These are phyloP conservation scores for Drosophila chauvacae DNA, from an alignment of 1,140 invertebrate species.

Conservation along the genomic window DNA sequence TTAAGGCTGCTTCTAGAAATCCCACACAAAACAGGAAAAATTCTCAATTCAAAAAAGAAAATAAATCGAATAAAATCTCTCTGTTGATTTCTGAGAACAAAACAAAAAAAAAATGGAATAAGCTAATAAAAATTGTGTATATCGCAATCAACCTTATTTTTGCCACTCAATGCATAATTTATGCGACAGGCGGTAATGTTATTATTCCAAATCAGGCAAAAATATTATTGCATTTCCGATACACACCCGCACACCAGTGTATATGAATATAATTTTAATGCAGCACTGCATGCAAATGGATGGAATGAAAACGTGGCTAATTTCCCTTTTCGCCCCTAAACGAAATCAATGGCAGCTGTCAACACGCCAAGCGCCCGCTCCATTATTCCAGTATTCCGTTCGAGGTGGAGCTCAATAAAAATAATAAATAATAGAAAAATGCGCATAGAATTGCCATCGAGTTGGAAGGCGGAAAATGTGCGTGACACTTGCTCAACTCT, in stretches of 20 bases:
- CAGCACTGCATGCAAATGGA: conserved; percentile 66
- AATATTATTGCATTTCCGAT: conserved; percentile 45
- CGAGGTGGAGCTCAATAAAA: conserved; percentile 48
- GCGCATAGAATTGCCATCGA: conserved; percentile 66
- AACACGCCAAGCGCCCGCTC: conserved; percentile 32
- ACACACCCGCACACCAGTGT: background rate
- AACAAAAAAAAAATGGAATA: background rate
- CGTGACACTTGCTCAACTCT: conserved; percentile 66
- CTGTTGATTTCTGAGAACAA: background rate
- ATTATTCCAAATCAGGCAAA: conserved; percentile 48
- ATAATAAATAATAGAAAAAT: conserved; percentile 82
- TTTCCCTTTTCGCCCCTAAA: conserved; percentile 50
- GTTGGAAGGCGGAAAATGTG: conserved; percentile 43
- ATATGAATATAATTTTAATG: conserved; percentile 66
- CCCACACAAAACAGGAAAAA: background rate
- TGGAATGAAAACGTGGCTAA: conserved; percentile 69
- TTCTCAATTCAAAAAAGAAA: background rate
- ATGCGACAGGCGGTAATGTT: conserved; percentile 48
- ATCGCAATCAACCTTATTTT: conserved; percentile 11
- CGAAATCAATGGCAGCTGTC: conserved; percentile 74
- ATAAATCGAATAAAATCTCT: background rate
- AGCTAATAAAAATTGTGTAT: conserved; percentile 25
- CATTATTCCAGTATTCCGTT: background rate
- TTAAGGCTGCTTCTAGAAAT: conserved; percentile 2
- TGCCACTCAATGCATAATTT: conserved; percentile 38